Conservation (phyloP, 2,113 vertebrate species). For the Trogon melanurus region DNA sequence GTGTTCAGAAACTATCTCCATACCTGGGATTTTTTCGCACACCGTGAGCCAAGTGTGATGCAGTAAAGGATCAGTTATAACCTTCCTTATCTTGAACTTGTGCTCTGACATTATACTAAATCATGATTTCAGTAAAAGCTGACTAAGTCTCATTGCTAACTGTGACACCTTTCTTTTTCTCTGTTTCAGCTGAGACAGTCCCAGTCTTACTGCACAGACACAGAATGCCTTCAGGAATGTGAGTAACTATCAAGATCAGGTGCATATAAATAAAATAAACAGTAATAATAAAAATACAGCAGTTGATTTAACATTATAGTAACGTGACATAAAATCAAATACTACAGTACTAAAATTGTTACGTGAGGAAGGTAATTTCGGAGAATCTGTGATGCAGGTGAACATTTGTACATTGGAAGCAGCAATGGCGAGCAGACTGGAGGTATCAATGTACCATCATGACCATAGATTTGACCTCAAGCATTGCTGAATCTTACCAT, state of each 20-base stretch:
- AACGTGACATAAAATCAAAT: not conserved
- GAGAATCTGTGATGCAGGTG: not conserved
- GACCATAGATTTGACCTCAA: not conserved
- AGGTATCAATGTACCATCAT: not conserved
- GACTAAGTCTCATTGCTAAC: not conserved
- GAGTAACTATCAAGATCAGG: constrained; percentile 67
- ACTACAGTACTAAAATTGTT: not conserved
- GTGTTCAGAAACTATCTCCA: not conserved
- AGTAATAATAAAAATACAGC: not conserved
- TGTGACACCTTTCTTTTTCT: constrained; percentile 56
- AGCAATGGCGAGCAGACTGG: not conserved
- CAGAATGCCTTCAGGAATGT: constrained; percentile 95
- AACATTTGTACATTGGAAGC: not conserved
- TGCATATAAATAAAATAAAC: not conserved
- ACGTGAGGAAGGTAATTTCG: not conserved
- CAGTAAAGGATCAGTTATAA: not conserved
- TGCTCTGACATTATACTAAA: not conserved
- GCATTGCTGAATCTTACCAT: not conserved
- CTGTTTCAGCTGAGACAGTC: constrained; percentile 91
- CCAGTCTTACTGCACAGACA: constrained; percentile 97
- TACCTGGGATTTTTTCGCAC: not conserved
- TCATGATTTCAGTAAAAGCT: not conserved
- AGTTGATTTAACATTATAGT: not conserved
- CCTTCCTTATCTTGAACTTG: not conserved
- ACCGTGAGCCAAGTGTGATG: not conserved